These are phyloP conservation scores for Drosophila subpulchrella DNA, from an alignment of 1,140 invertebrate species.

Conservation along the genomic window DNA sequence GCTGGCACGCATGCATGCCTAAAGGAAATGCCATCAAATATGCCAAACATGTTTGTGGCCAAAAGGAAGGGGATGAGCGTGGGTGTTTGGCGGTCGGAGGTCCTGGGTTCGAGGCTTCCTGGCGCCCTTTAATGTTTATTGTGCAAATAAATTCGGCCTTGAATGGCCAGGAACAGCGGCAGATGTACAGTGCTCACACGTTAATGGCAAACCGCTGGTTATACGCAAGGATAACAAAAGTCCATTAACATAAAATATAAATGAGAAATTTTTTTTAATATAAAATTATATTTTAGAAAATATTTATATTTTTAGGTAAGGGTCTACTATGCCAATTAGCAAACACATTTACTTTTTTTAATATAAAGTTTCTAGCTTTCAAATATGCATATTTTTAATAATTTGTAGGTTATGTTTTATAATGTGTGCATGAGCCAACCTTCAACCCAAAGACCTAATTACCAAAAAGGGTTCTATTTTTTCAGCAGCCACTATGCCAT, in stretches of 20 bases:
- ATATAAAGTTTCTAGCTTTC: no score
- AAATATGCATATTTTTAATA: no score
- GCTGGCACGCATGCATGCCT: conserved; percentile 65
- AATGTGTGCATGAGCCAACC: neutral
- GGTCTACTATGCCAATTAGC: no score
- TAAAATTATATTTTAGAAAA: no score
- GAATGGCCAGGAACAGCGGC: conserved; percentile 23
- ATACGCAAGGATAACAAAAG: neutral
- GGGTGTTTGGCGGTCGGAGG: neutral
- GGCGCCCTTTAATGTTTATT: conserved; percentile 51
- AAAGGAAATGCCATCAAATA: conserved; percentile 81
- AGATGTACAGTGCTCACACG: conserved; percentile 16
- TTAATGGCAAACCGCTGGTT: conserved; percentile 6
- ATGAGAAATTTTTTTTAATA: no score
- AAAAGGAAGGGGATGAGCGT: neutral
- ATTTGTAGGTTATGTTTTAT: no score
- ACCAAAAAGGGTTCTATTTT: neutral
- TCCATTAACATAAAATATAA: neutral
- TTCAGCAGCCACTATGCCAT: neutral
- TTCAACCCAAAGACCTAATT: neutral
- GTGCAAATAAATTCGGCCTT: conserved; percentile 59
- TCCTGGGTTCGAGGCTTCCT: neutral
- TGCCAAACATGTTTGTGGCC: conserved; percentile 73
- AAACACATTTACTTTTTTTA: no score
- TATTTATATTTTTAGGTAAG: no score